A percentile compares a stretch with the other conserved stretches of the same genome.
Conservation (phyloP, 2,888 invertebrate species). For the Cordylochernes scorpioides region DNA sequence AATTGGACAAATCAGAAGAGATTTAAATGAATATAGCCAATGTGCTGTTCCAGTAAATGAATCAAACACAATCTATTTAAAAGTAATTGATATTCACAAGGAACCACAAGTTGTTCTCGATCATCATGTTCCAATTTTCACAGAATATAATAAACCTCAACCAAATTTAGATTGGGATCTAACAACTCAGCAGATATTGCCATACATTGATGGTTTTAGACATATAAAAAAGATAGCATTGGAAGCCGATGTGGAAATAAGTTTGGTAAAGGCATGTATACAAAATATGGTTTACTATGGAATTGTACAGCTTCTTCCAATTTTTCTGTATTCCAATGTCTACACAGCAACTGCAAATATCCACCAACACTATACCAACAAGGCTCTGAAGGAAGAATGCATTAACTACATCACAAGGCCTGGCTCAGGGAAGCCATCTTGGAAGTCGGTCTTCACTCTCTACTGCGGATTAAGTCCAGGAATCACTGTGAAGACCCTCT, state of each 20-base stretch:
- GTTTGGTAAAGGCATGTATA: slow-evolving; percentile 72
- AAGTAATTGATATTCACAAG: no score
- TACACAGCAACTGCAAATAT: slow-evolving; percentile 41
- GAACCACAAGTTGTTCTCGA: no score
- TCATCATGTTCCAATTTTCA: no score
- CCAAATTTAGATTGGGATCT: no score
- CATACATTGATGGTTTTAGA: slow-evolving; percentile 71
- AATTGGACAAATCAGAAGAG: no score
- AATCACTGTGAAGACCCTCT: slow-evolving; percentile 44
- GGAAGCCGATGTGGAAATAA: slow-evolving; percentile 71
- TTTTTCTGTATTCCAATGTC: slow-evolving; percentile 59
- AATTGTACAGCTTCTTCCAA: slow-evolving; percentile 43
- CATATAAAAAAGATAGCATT: slow-evolving; percentile 67
- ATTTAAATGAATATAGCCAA: no score
- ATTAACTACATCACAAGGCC: slow-evolving; percentile 38
- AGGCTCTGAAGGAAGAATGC: slow-evolving; percentile 40
- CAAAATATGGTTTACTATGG: slow-evolving; percentile 64
- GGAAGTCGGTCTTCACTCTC: slow-evolving; percentile 42
- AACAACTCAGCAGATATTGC: slow-evolving; percentile 47
- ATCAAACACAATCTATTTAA: no score
- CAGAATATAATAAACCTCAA: no score
- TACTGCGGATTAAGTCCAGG: slow-evolving; percentile 50
- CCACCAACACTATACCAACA: slow-evolving; percentile 29
- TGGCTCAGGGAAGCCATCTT: slow-evolving; percentile 36
- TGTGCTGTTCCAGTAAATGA: no score